Evolutionary conservation across 2,797 vertebrate species (phyloP).

Genomic region (Ammospiza maritima): DNA sequence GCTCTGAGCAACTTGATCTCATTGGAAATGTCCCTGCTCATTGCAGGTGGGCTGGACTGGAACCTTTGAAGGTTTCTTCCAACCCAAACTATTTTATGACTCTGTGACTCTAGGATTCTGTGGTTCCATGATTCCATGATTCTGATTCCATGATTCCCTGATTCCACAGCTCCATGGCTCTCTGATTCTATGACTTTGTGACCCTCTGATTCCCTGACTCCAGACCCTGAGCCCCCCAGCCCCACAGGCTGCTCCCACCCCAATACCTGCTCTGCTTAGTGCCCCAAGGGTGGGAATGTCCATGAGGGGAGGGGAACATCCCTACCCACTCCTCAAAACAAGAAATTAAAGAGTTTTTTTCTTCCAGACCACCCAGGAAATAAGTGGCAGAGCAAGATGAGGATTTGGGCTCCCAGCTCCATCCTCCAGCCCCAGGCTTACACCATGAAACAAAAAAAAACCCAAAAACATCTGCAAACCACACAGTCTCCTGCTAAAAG

Average conservation of each 20-base stretch:
- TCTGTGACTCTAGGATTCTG: too few relatives aligned
- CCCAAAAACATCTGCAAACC: not conserved
- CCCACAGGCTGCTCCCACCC: not conserved
- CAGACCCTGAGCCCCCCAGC: rapidly evolving
- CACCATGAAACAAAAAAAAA: not conserved
- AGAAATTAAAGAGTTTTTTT: not conserved
- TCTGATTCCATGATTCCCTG: rapidly evolving
- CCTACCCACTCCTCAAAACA: not conserved
- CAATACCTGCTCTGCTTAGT: not conserved
- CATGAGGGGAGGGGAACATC: not conserved
- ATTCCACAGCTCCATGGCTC: too few relatives aligned
- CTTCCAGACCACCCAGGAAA: slow-evolving; percentile 31
- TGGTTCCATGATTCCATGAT: too few relatives aligned
- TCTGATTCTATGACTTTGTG: rapidly evolving
- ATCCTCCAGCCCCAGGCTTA: not conserved
- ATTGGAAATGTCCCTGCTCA: not conserved
- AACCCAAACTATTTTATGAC: not conserved
- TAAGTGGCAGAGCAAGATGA: not conserved
- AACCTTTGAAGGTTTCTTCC: not conserved
- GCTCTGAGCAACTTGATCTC: not conserved
- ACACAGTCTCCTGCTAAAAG: not conserved
- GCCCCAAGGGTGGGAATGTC: not conserved
- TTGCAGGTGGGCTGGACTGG: not conserved
- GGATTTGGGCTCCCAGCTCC: not conserved
- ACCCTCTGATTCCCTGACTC: not conserved